Evolutionary conservation across 2,797 vertebrate genomes (phyloP), one percentile per base, ranked within the genome.

Genomic region (Gymnodraco acuticeps): DNA sequence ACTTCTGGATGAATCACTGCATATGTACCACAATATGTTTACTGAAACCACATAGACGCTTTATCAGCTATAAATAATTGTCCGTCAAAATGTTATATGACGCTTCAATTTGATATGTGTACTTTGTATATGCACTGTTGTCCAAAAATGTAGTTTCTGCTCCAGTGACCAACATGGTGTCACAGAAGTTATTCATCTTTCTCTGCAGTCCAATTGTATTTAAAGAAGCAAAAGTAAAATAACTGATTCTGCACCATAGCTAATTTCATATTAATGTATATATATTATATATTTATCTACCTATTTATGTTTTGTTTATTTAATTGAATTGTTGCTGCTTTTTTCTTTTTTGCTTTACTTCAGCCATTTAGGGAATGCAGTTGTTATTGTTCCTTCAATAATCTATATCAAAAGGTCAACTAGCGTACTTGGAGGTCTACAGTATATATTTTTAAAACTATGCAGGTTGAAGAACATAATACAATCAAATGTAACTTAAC

Each of bases 1-100:
- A 78, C 46, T 50, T 51, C 20, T 23, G 51, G 33, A 27, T 11
- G 48, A 77, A 78, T 62, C 6, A 38, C 17, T 58, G 19, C 55
- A 38, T 38, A 38, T 38, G 33, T 38, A 38, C 6, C 33, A 38
- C 33, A 38, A 38, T 11, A 1, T 48, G 8, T 52, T 52, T 51
- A 42, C 15, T 31, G 15, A 51, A 61, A 52, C 6, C 47, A 53
- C 10, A 42, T 4, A 15, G 41, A 5, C 5, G 12, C 3, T 51
- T 7, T 65, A 53, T 52, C n/a, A 8, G 13, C 17, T 41, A 2
- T 48, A 47, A 54, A 31, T 1, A 47, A 23, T 4, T 23, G 3
- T 55, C 23, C 13, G 13, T 65, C 45, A 58, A n/a, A 65, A 31
- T 4, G 1, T 0, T 46, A 20, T 2, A 23, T 16, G 46, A 33